Evolutionary conservation across 30 jellyfish, hydroid and myxozoan genomes (phyloP).

Genomic region (Rhopilema esculentum): DNA sequence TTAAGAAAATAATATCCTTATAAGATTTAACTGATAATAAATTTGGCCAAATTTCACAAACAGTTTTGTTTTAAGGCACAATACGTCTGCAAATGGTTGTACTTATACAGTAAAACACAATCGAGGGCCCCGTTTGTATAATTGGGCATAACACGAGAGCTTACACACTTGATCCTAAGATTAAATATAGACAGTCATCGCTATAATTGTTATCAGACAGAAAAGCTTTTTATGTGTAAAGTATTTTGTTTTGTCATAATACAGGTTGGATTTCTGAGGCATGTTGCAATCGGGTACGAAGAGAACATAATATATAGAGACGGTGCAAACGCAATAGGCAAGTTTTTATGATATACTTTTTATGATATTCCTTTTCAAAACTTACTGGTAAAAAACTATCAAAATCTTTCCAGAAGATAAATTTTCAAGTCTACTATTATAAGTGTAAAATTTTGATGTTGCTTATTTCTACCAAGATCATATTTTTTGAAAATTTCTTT

Average conservation of each 20-base stretch:
- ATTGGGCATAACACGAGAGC: no score
- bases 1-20: not conserved
- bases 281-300: constrained; percentile 10
- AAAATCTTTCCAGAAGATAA: not conserved
- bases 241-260: not conserved
- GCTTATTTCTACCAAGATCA: not conserved
- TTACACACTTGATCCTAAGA: no score
- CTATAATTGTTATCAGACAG: not conserved
- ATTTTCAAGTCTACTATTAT: not conserved
- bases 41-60: not conserved
- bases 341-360: not conserved
- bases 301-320: constrained; percentile 37
- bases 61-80: no score
- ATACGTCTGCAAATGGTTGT: no score
- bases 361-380: not conserved
- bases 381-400: not conserved
- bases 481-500: not conserved
- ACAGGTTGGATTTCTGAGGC: constrained; percentile 20
- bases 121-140: no score
- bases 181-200: no score
- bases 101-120: no score
- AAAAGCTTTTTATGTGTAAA: not conserved
- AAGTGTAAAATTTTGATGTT: not conserved
- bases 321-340: constrained; percentile 22
- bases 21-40: not conserved